A percentile compares a stretch with the other conserved stretches of the same genome.
Evolutionary conservation across 1,140 invertebrate species (phyloP).

Genomic region (Solen grandis): DNA sequence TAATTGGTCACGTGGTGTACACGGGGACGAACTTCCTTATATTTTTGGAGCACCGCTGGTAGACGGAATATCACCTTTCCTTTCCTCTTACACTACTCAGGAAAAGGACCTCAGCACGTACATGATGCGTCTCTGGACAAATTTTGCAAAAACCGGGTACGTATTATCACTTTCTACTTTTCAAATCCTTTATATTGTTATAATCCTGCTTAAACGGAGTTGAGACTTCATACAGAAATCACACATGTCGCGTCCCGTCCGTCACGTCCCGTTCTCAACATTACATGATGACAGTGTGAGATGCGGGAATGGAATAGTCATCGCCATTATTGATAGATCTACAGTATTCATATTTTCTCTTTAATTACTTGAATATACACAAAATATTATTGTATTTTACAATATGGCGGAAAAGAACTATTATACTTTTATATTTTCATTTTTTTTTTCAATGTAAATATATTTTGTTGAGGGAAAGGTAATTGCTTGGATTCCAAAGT

Average conservation of each 20-base stretch:
- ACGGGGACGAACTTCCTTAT: conserved; percentile 96
- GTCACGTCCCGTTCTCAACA: background rate
- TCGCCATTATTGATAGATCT: background rate
- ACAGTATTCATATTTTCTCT: background rate
- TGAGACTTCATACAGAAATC: background rate
- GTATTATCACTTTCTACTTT: conserved; percentile 71
- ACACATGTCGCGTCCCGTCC: background rate
- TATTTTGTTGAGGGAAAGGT: no score
- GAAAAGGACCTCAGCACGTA: conserved; percentile 94
- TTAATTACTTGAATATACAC: no score
- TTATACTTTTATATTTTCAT: no score
- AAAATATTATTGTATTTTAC: no score
- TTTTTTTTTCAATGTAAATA: no score
- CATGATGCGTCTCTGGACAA: conserved; percentile 97
- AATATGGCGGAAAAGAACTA: no score
- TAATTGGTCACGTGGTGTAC: conserved; percentile 83
- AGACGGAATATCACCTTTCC: conserved; percentile 89
- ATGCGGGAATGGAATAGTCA: background rate
- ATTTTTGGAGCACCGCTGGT: conserved; percentile 95
- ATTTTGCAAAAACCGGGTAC: conserved; percentile 98
- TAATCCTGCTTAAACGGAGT: background rate
- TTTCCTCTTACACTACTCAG: conserved; percentile 92
- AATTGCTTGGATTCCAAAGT: no score
- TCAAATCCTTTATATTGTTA: background rate
- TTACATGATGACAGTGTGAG: background rate